Conservation (phyloP, 1,140 invertebrate genomes). For the Drosophila sucinea region DNA sequence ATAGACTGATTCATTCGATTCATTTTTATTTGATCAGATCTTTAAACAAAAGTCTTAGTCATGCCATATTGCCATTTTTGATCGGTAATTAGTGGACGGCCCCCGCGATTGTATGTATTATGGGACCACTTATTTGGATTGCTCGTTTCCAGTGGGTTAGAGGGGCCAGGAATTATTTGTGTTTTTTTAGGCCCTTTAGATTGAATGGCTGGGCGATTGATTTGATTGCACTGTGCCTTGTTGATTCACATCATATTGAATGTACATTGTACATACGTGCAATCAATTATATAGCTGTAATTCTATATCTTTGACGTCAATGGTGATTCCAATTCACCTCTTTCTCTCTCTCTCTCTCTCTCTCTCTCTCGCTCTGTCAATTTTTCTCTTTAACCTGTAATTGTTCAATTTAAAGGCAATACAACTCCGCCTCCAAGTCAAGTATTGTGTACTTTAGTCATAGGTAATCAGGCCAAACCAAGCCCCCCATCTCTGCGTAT, state of each 20-base stretch:
- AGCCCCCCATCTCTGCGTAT: constrained; percentile 17
- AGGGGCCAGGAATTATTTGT: not conserved
- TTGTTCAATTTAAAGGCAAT: constrained; percentile 9
- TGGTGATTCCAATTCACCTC: not conserved
- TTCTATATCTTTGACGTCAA: constrained; percentile 14
- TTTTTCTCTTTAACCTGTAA: not conserved
- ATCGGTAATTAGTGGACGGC: not conserved
- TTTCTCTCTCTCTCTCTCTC: not conserved
- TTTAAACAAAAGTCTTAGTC: not conserved
- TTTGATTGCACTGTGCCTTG: not conserved
- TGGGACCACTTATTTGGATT: not conserved
- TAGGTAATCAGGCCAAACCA: constrained; percentile 53
- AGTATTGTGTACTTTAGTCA: constrained; percentile 47
- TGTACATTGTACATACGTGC: not conserved
- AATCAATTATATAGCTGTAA: constrained; percentile 8
- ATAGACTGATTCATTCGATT: not conserved
- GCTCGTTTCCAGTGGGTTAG: not conserved
- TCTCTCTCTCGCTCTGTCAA: not conserved
- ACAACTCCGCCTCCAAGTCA: constrained; percentile 1
- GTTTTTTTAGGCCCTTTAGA: not conserved
- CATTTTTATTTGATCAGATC: not conserved
- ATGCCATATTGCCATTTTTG: not conserved
- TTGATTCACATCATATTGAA: not conserved
- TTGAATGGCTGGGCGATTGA: not conserved
- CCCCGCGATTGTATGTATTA: not conserved